phyloP scores from a whole-genome alignment of 2,888 invertebrate genomes.

The Ormyrus thymus region DNA sequence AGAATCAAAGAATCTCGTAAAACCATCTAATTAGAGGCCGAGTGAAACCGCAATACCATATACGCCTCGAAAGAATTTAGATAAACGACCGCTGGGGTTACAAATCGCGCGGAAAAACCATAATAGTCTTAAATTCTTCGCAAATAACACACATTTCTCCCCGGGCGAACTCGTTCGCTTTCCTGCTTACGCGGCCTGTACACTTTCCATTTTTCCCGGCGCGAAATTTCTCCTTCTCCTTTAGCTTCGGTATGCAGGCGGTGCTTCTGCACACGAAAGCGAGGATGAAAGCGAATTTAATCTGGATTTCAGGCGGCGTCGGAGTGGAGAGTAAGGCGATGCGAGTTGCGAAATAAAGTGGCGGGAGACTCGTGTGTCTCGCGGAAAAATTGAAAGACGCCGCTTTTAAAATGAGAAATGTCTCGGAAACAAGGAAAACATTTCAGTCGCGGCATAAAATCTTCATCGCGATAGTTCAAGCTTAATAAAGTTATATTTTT shows the following conservation, averaged over 20 bases:
- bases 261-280: neutral
- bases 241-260: slow-evolving; percentile 5
- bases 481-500: too few species aligned
- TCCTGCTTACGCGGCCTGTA: neutral
- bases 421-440: too few species aligned
- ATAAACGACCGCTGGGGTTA: too few species aligned
- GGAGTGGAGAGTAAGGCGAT: neutral
- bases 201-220: too few species aligned
- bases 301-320: slow-evolving; percentile 10
- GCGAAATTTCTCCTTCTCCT: neutral
- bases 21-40: slow-evolving; percentile 5
- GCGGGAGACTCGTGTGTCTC: too few species aligned
- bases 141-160: neutral
- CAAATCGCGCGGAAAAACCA: neutral
- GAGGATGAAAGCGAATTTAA: slow-evolving; percentile 1
- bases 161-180: neutral
- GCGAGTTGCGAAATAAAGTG: too few species aligned
- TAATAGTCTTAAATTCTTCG: slow-evolving; percentile 8
- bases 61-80: too few species aligned
- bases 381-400: too few species aligned
- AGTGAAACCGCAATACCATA: neutral
- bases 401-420: too few species aligned
- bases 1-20: slow-evolving; percentile 12
- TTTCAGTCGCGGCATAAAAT: too few species aligned
- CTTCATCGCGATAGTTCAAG: too few species aligned